Percentiles rank a stretch among this genome's conserved stretches.
Evolutionary conservation across 2,113 vertebrate species (phyloP).

Genomic region (Odobenus rosmarus): DNA sequence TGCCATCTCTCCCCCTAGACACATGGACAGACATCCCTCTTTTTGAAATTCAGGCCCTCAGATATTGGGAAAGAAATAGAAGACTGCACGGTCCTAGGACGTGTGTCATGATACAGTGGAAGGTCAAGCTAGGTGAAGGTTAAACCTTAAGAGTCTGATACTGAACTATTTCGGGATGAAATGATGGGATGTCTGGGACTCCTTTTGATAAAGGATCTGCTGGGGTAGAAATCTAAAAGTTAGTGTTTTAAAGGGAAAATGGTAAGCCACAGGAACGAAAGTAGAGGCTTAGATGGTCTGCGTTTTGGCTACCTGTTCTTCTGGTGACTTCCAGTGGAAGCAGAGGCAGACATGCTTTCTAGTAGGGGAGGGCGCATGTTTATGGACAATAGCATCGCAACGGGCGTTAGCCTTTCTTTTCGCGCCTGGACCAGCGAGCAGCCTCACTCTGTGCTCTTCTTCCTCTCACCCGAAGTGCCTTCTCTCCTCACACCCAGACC

Average conservation of each 20-base stretch:
- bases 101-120: neutral
- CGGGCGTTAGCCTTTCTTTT: neutral
- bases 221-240: constrained; percentile 11
- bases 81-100: neutral
- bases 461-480: neutral
- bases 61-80: neutral
- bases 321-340: neutral
- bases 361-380: neutral
- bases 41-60: constrained; percentile 4
- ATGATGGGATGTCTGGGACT: neutral
- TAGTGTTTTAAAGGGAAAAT: neutral
- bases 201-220: neutral
- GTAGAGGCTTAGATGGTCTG: neutral
- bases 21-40: neutral
- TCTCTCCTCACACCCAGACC: neutral
- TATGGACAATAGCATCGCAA: neutral
- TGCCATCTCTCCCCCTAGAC: neutral
- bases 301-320: neutral
- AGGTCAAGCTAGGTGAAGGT: neutral
- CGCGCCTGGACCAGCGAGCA: neutral
- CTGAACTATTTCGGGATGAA: constrained; percentile 11
- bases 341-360: neutral
- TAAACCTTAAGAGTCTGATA: neutral
- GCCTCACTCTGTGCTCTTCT: neutral
- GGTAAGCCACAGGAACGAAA: neutral